phyloP scores from a whole-genome alignment of 2,113 vertebrate genomes.

The Notothenia coriiceps region DNA sequence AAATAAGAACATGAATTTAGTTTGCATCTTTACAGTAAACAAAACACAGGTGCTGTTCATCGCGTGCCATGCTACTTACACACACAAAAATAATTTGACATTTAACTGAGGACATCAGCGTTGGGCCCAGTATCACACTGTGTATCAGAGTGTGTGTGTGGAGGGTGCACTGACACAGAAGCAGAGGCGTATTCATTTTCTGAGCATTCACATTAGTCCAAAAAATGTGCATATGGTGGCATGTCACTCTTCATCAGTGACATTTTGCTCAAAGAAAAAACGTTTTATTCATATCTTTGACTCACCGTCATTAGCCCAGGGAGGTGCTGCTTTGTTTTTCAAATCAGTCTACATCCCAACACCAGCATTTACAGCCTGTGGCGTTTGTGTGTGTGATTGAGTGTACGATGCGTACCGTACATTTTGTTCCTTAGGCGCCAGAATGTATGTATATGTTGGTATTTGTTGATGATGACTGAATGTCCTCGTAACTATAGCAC shows the following conservation, averaged over 20 bases:
- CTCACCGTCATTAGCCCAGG: constrained; percentile 19
- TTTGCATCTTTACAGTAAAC: constrained; percentile 14
- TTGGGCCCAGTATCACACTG: constrained; percentile 27
- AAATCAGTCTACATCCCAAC: not conserved
- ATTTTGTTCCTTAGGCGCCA: not conserved
- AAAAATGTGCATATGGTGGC: constrained; percentile 5
- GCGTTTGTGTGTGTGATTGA: not conserved
- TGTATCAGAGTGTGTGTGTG: not conserved
- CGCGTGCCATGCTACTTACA: not conserved
- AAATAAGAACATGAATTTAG: not conserved
- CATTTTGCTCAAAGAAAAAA: constrained; percentile 25
- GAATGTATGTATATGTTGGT: constrained; percentile 1
- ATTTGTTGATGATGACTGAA: constrained; percentile 46
- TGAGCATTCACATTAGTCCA: not conserved
- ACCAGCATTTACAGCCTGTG: constrained; percentile 5
- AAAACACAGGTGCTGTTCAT: constrained; percentile 35
- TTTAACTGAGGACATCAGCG: constrained; percentile 59
- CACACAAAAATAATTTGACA: constrained; percentile 59
- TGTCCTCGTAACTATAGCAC: constrained; percentile 51
- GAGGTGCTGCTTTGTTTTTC: not conserved
- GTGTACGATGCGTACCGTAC: not conserved
- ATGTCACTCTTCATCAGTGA: constrained; percentile 42
- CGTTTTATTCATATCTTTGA: constrained; percentile 12
- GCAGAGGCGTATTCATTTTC: constrained; percentile 11
- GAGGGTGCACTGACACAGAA: constrained; percentile 19